These are phyloP conservation scores for Chionis minor DNA, from an alignment of 2,113 vertebrate species.

Conservation along the genomic window DNA sequence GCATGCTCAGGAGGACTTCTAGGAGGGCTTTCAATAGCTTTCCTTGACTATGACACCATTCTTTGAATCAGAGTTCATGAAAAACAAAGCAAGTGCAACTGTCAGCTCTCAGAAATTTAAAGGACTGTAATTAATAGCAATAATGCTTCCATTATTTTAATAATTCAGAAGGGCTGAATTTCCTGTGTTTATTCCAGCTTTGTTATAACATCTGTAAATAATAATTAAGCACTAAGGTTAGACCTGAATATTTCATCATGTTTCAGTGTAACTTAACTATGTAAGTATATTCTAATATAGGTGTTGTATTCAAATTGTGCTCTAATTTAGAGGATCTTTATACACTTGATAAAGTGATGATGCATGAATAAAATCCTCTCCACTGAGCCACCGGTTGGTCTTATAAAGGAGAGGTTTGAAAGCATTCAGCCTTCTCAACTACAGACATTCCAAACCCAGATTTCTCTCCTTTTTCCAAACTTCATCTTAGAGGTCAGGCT, in stretches of 20 bases:
- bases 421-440: background rate
- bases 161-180: background rate
- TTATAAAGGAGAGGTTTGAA: background rate
- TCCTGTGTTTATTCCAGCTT: background rate
- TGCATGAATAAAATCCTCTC: background rate
- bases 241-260: background rate
- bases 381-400: background rate
- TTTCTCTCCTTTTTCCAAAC: background rate
- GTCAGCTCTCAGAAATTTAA: background rate
- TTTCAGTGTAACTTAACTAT: background rate
- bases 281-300: background rate
- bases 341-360: background rate
- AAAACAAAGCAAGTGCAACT: background rate
- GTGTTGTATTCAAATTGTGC: background rate
- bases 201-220: background rate
- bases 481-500: background rate
- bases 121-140: background rate
- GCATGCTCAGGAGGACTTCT: background rate
- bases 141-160: background rate
- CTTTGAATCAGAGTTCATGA: background rate
- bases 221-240: background rate
- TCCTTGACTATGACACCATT: background rate
- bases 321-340: background rate
- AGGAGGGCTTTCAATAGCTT: background rate
- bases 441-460: background rate